Conservation (phyloP, 2,888 invertebrate genomes). For the Seira sanloemensis region DNA sequence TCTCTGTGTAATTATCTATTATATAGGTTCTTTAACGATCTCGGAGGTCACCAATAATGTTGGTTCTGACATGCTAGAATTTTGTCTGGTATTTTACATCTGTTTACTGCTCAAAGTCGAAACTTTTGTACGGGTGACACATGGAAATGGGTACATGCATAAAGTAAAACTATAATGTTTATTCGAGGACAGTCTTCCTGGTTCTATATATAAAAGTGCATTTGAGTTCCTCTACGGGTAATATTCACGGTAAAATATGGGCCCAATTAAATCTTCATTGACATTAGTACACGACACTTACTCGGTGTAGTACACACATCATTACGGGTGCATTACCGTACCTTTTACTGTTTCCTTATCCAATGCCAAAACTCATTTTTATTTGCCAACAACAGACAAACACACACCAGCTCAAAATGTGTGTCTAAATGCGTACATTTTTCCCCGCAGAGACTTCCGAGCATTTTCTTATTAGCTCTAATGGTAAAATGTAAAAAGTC, state of each 20-base stretch:
- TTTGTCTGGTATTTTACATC: constrained; percentile 18
- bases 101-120: constrained; percentile 16
- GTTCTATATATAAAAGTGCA: neutral
- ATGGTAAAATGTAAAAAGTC: constrained; percentile 20
- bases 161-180: neutral
- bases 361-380: constrained; percentile 17
- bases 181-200: neutral
- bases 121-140: neutral
- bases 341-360: constrained; percentile 7
- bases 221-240: neutral
- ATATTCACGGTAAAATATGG: constrained; percentile 63
- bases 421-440: constrained; percentile 10
- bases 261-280: constrained; percentile 72
- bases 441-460: constrained; percentile 10
- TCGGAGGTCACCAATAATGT: constrained; percentile 47
- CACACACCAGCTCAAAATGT: neutral
- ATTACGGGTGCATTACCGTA: constrained; percentile 26
- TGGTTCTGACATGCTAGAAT: constrained; percentile 39
- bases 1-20: constrained; percentile 9
- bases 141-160: neutral
- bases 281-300: constrained; percentile 61
- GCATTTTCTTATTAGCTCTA: constrained; percentile 20
- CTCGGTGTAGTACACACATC: constrained; percentile 41
- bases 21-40: constrained; percentile 8
- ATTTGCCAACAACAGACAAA: constrained; percentile 7